Evolutionary conservation across 2,113 vertebrate genomes (phyloP).

Genomic region (Neopipo cinnamomea): DNA sequence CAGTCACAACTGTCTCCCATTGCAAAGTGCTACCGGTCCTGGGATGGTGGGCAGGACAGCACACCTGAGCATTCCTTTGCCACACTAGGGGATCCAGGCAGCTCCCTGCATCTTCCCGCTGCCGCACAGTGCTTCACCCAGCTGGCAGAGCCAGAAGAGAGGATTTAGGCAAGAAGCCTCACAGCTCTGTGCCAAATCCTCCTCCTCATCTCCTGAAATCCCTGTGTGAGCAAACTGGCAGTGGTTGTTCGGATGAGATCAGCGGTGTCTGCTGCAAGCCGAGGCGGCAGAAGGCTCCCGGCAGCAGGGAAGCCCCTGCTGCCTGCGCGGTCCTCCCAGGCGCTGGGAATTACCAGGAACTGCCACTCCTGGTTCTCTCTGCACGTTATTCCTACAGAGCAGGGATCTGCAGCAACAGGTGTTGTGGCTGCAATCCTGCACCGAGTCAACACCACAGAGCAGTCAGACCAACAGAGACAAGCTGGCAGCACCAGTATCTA

Average conservation of each 20-base stretch:
- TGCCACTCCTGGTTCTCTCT: not conserved
- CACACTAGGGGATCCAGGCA: accelerated
- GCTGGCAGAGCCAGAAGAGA: not conserved
- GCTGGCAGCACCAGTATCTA: accelerated
- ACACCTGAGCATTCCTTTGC: not conserved
- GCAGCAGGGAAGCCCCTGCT: not conserved
- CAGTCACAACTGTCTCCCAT: not conserved
- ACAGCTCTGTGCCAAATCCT: not conserved
- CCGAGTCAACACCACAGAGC: not conserved
- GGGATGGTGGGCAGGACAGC: not conserved
- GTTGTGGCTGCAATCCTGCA: not conserved
- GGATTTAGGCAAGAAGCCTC: not conserved
- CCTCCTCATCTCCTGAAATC: not conserved
- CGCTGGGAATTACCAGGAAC: not conserved
- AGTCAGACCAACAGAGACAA: not conserved
- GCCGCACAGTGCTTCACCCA: not conserved
- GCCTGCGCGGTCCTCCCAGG: not conserved
- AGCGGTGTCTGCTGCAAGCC: not conserved
- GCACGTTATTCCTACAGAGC: not conserved
- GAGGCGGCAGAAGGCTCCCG: accelerated
- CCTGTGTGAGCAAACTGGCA: not conserved
- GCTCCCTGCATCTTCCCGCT: not conserved
- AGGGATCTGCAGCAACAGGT: not conserved
- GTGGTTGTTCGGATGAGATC: not conserved
- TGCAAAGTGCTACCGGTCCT: too few species aligned